phyloP scores from a whole-genome alignment of 2,888 invertebrate species.

The Aethes cnicana region DNA sequence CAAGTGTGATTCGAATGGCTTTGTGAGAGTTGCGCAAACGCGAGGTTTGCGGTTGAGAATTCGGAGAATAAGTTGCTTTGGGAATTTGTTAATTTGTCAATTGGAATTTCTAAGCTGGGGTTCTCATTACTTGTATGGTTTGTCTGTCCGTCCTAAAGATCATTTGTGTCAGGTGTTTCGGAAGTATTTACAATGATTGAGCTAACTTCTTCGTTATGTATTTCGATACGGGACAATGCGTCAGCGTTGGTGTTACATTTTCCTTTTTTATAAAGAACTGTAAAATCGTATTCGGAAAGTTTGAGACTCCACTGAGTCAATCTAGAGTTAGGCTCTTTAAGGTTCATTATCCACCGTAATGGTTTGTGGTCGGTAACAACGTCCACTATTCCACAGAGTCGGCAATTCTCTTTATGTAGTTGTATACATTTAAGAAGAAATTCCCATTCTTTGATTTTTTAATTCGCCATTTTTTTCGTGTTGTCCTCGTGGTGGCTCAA shows the following conservation, averaged over 20 bases:
- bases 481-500: no score
- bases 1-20: neutral
- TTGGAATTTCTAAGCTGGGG: neutral
- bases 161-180: neutral
- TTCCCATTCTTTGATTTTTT: no score
- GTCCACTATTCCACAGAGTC: no score
- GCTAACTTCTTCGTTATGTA: constrained; percentile 27
- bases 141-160: neutral
- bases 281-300: constrained; percentile 27
- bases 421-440: no score
- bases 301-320: constrained; percentile 8
- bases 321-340: constrained; percentile 21
- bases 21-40: neutral
- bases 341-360: constrained; percentile 40
- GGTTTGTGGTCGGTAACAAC: constrained; percentile 54
- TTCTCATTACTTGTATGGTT: constrained; percentile 4
- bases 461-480: no score
- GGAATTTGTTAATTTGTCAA: neutral
- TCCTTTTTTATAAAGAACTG: constrained; percentile 28
- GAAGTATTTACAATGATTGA: neutral
- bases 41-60: constrained; percentile 2
- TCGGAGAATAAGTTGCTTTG: neutral
- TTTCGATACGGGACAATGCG: constrained; percentile 23
- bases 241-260: constrained; percentile 27
- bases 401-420: no score